Base-by-base conservation (phyloP, 2,888 invertebrate genomes). In the Drosophila subsilvestris region DNA sequence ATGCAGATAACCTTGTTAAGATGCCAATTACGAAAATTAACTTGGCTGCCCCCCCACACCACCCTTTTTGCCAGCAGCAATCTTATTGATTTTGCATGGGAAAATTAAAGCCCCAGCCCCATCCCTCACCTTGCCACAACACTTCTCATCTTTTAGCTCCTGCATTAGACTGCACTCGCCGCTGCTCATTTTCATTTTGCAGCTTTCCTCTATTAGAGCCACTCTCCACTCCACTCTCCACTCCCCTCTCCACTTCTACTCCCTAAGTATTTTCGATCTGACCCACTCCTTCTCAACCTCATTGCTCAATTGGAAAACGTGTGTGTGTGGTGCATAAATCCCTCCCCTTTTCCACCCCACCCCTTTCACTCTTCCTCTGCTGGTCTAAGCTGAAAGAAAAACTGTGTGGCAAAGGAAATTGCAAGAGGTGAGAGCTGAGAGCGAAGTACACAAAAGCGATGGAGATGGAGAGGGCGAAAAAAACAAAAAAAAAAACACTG, bases 1-100 rank as follows among this genome's bases (percentile, higher is more conserved):
- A 85, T 85, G 86, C 76, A 82, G 83, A 84, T 88, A 84, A 83
- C 88, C 84, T 80, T 86, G 84, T 84, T 84, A 88, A 88, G 83
- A 88, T 88, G 84, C 88, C 84, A 84, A 84, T 84, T 84, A 84
- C 84, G 80, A 88, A 84, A 84, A 84, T 84, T 84, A 84, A 84
- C 84, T 84, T 84, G 10, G 0, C 12, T 10, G 10, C 29, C 3
- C 9, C 1, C 6, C 7, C 7, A 6, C 27, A 7, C 2, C 2
- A 9, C 27, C 10, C 3, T 29, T 29, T 62, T 20, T 20, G 20
- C 55, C 72, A 42, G 18, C 29, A 72, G 63, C 78, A 68, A 80
- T 82, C 86, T 82, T 86, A 84, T 84, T 86, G 88, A 84, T 84
- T 84, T 88, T 78, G 85, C 85, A 85, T 78, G 74, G 74, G 70